Conservation (phyloP, 92 coral and sea anemone genomes). For the Bergia puertoricense region DNA sequence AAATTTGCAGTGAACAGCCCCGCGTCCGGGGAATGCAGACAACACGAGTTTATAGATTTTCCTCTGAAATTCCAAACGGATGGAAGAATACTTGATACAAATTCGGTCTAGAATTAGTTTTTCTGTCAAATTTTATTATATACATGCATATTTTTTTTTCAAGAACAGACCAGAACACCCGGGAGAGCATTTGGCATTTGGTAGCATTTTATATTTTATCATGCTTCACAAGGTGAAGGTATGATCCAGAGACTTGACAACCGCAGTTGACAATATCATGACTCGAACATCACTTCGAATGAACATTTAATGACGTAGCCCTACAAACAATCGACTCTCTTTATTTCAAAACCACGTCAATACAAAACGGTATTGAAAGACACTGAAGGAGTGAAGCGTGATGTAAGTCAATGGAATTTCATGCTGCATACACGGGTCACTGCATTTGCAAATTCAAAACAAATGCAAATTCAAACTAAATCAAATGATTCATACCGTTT, state of each 20-base stretch:
- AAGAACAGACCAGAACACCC: constrained; percentile 2
- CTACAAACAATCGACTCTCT: constrained; percentile 9
- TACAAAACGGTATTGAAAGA: not conserved
- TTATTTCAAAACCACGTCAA: constrained; percentile 1
- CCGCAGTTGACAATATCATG: not conserved
- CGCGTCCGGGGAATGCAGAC: too few species aligned
- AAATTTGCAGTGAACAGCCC: too few species aligned
- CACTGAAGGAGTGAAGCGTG: not conserved
- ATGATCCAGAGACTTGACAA: not conserved
- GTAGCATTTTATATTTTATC: not conserved
- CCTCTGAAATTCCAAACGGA: constrained; percentile 16
- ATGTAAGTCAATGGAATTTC: constrained; percentile 1
- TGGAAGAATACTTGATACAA: constrained; percentile 1
- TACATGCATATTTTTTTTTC: not conserved
- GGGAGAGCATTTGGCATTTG: not conserved
- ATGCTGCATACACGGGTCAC: not conserved
- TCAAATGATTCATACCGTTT: not conserved
- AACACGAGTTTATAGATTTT: not conserved
- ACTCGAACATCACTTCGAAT: constrained; percentile 4
- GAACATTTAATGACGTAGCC: constrained; percentile 12
- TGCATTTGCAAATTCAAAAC: too few species aligned
- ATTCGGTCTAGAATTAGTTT: not conserved
- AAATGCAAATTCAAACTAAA: too few species aligned
- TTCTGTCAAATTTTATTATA: not conserved
- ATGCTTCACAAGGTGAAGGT: constrained; percentile 8